phyloP scores from a whole-genome alignment of 2,113 vertebrate genomes.

The Otolemur garnettii region DNA sequence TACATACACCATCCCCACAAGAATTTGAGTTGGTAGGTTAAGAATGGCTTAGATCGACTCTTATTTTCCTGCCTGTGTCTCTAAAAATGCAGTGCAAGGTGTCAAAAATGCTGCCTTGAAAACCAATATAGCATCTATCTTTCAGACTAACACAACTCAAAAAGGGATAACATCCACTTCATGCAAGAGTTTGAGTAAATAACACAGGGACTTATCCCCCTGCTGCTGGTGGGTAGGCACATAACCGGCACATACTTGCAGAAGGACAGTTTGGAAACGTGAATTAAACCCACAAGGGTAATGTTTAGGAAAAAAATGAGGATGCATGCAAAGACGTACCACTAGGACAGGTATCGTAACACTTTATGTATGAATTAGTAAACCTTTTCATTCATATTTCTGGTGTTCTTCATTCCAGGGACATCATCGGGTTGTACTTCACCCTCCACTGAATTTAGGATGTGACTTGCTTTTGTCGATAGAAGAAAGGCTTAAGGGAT shows the following conservation, averaged over 20 bases:
- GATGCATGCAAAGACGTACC: not conserved
- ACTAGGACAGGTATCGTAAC: not conserved
- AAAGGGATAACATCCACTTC: not conserved
- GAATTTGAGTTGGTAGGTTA: not conserved
- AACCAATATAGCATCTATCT: not conserved
- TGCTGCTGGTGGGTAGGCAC: not conserved
- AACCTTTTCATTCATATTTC: not conserved
- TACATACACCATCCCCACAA: not conserved
- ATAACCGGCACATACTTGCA: not conserved
- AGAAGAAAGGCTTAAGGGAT: not conserved
- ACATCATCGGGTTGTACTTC: not conserved
- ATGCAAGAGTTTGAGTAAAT: not conserved
- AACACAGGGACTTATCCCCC: not conserved
- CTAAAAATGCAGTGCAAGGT: not conserved
- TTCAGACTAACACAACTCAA: slow-evolving; percentile 1
- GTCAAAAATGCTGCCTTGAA: slow-evolving; percentile 9
- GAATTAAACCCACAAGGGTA: not conserved
- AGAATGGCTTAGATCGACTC: not conserved
- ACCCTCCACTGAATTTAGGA: not conserved
- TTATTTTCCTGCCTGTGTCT: not conserved
- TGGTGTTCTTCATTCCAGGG: not conserved
- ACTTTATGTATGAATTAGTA: not conserved
- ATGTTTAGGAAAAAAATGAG: slow-evolving; percentile 11
- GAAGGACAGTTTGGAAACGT: not conserved
- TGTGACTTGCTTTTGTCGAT: not conserved